Percentiles rank a stretch among this genome's conserved stretches.
Evolutionary conservation across 2,113 vertebrate genomes (phyloP).

Genomic region (Pangasianodon gigas): DNA sequence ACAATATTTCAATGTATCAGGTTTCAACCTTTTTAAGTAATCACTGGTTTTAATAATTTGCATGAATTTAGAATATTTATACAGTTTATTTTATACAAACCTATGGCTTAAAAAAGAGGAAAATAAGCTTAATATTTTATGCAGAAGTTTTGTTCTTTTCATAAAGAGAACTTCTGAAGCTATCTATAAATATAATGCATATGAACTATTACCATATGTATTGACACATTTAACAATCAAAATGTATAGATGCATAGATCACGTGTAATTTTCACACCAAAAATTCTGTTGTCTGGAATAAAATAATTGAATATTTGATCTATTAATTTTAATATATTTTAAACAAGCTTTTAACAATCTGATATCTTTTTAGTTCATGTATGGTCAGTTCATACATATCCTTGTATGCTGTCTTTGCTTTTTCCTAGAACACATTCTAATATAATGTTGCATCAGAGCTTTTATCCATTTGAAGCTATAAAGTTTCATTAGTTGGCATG

Average conservation of each 20-base stretch:
- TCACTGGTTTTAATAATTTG: conserved; percentile 44
- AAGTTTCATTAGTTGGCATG: conserved; percentile 1
- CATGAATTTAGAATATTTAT: conserved; percentile 48
- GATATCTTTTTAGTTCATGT: neutral
- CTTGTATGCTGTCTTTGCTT: neutral
- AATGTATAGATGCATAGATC: neutral
- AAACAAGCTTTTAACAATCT: neutral
- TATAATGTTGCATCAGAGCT: neutral
- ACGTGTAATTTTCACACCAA: neutral
- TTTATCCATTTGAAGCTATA: conserved; percentile 3
- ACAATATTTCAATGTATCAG: conserved; percentile 35
- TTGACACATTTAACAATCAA: conserved; percentile 17
- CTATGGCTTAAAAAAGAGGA: neutral
- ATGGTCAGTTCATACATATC: neutral
- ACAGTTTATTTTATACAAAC: conserved; percentile 47
- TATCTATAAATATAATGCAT: conserved; percentile 35
- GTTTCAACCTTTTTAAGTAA: conserved; percentile 47
- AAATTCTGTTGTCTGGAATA: neutral
- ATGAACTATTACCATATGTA: conserved; percentile 25
- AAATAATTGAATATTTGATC: neutral
- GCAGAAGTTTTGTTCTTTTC: conserved; percentile 38
- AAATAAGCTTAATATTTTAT: conserved; percentile 48
- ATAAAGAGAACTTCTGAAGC: conserved; percentile 29
- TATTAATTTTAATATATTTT: neutral
- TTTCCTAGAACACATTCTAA: conserved; percentile 2